phyloP scores from a whole-genome alignment of 2,888 invertebrate species.

The Himalopsyche kuldschensis region DNA sequence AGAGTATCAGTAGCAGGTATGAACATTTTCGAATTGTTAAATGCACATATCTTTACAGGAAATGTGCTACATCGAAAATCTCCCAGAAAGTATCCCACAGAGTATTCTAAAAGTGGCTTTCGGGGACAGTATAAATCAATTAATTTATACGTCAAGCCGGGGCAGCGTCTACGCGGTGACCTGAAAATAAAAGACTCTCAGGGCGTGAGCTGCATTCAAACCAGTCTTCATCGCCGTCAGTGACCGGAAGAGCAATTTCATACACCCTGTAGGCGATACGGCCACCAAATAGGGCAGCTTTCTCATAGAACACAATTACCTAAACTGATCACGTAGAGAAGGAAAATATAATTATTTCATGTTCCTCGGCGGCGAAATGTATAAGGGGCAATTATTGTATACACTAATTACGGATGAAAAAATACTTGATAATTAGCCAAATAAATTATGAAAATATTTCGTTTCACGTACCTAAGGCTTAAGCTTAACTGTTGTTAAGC shows the following conservation, averaged over 20 bases:
- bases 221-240: neutral
- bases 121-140: neutral
- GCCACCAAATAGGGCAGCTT: neutral
- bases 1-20: no score
- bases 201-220: neutral
- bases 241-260: neutral
- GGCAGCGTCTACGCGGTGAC: neutral
- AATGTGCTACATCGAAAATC: no score
- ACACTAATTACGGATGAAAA: no score
- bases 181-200: neutral
- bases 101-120: neutral
- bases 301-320: neutral
- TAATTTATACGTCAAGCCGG: neutral
- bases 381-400: neutral
- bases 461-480: no score
- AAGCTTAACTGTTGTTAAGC: no score
- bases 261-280: neutral
- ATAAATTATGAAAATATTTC: no score
- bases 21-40: no score
- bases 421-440: no score
- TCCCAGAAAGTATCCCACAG: neutral
- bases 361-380: neutral
- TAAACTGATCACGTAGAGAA: neutral
- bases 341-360: neutral
- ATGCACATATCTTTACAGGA: no score